Evolutionary conservation across 2,888 invertebrate species (phyloP), one percentile per base, ranked within the genome.

Genomic region (Diaprepes abbreviatus): DNA sequence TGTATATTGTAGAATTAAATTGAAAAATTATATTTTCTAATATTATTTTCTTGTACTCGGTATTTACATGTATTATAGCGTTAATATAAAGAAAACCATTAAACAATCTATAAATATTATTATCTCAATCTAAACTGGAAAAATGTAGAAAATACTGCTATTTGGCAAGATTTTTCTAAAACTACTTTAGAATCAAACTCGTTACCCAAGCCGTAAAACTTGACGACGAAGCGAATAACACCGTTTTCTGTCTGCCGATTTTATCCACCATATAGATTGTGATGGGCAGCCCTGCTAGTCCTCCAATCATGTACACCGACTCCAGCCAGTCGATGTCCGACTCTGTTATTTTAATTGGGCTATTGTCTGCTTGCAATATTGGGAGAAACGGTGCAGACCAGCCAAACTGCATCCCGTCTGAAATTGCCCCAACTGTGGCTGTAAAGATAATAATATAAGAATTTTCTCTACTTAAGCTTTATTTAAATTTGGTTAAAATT

Each of bases 321-420:
- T 78, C 77, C 38, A 78, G 63, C 77, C 77, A 78, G 52, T 58
- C 55, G 19, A 66, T 67, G 66, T 77, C 74, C n/a, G 58, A 38
- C 35, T 77, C 74, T 16, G 70, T 72, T 55, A 83, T 80, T 66
- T 70, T 65, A 2, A 82, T 80, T 3, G 81, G 82, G n/a, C 76
- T 74, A 52, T 78, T 76, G 0, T 70, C 70, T 3, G 65, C 48
- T 69, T 78, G 66, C n/a, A 83, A 74, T 10, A 80, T 71, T 3
- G 81, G 83, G 7, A 82, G 76, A 7, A 80, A 74, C 6, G 83
- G 82, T 4, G 82, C 79, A 17, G 82, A 79, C 83, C 83, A 83
- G 12, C 81, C 82, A 50, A 82, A 83, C 70, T 81, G 80, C 79
- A 83, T 82, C 50, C 83, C 83, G 77, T 83, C 83, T 17, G 81